phyloP scores from a whole-genome alignment of 2,888 invertebrate genomes.

The Eilema griseolum region DNA sequence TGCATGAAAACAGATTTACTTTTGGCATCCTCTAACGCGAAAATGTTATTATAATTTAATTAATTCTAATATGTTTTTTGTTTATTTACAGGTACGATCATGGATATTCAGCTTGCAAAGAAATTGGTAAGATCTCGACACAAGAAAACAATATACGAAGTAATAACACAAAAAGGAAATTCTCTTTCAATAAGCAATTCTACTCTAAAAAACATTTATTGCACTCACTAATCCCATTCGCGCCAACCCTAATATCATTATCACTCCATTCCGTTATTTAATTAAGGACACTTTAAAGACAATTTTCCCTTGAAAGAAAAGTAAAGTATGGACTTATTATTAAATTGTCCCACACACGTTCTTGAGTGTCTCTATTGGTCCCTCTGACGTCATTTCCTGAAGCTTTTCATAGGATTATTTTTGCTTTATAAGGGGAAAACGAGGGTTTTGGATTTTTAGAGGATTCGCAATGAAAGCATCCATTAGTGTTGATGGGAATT shows the following conservation, averaged over 20 bases:
- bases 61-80: slow-evolving; percentile 12
- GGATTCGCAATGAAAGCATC: slow-evolving; percentile 31
- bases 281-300: slow-evolving; percentile 56
- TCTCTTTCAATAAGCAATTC: neutral
- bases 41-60: no score
- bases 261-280: slow-evolving; percentile 50
- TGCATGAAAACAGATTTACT: no score
- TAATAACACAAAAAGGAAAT: neutral
- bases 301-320: slow-evolving; percentile 44
- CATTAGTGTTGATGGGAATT: slow-evolving; percentile 40
- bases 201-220: slow-evolving; percentile 3
- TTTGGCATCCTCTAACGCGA: no score
- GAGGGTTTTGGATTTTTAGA: slow-evolving; percentile 30
- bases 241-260: slow-evolving; percentile 34
- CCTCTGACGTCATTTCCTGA: slow-evolving; percentile 50
- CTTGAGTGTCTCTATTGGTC: slow-evolving; percentile 61
- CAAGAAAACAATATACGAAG: no score
- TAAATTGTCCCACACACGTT: slow-evolving; percentile 68
- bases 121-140: slow-evolving; percentile 56
- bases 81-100: slow-evolving; percentile 71
- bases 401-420: slow-evolving; percentile 42
- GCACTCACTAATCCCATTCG: slow-evolving; percentile 2
- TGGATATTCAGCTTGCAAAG: slow-evolving; percentile 44
- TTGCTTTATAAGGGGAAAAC: slow-evolving; percentile 34
- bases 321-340: slow-evolving; percentile 61